Evolutionary conservation across 2,888 invertebrate genomes (phyloP), one percentile per base, ranked within the genome.

Genomic region (Andrena hattorfiana): DNA sequence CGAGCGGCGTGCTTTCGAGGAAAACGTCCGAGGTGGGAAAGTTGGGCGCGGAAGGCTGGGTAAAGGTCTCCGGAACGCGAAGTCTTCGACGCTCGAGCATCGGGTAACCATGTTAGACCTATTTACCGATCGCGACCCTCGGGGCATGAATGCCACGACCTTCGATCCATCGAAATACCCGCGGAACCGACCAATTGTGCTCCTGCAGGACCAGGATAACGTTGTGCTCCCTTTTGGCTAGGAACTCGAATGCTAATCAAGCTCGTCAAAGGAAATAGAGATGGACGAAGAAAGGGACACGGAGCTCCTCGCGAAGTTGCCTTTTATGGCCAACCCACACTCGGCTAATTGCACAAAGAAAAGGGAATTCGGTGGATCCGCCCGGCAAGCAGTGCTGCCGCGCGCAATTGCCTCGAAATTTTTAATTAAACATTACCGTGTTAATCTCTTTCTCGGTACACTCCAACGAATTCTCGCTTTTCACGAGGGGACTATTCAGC

Each of bases 391-490:
- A 56, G 56, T 10, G 20, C 20, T 54, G 13, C 23, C 13, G 10
- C 6, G 69, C 13, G 13, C 26, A 69, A 59, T 56, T 16, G 54
- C 10, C 54, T 23, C 7, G 71, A 60, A 60, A 60, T 49, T 60
- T 70, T 71, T 66, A 66, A 80, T 79, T 60, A 79, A 80, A 64
- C 49, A 66, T 49, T 49, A 42, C 35, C 30, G 49, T 16, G 64
- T 80, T 80, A 66, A 70, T 59, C 59, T 49, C 35, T 16, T n/a
- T 42, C 63, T 56, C 63, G 54, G 42, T 16, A 10, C 28, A 13
- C 20, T 35, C 32, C 23, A 35, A 23, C 30, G 76, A 67, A 51
- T 42, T 59, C 6, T 13, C 67, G 35, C 23, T 28, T 66, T 77
- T 76, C 76, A 76, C 10, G n/a, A 23, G 7, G 23, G 16, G 32